Base-by-base conservation (phyloP, 2,113 vertebrate genomes). In the Ivindomyrus marchei region DNA sequence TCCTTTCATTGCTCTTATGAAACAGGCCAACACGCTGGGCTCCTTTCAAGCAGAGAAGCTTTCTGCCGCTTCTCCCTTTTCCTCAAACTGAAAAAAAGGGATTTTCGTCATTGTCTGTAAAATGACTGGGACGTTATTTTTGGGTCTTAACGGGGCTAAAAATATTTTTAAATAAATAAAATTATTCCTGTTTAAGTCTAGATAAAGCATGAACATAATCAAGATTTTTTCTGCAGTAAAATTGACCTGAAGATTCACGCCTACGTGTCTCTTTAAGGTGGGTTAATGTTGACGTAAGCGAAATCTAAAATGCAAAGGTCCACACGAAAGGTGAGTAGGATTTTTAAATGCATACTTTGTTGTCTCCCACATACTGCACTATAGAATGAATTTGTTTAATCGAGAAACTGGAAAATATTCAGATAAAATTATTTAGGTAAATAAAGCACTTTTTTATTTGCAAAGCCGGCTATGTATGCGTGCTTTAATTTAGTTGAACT, bases 401-500 rank as follows among this genome's bases (percentile, higher is more conserved):
- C 4, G 31, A 80, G 39, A 80, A 39, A 39, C 56, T 88, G 36
- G 8, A 53, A 24, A 62, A 39, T 62, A 88, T 45, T 45, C 53
- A 19, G 13, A 88, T 88, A 11, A 39, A 46, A 88, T 58, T 15
- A 39, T 89, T 45, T 80, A 80, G 11, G 15, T 52, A 39, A 47
- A n/a, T 24, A 39, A 88, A 13, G 19, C 31, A 80, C 31, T 80
- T 47, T 47, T 89, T 42, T 24, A 85, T 85, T 47, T 9, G 83
- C 46, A 24, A 47, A 52, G 39, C 17, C 31, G 36, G 36, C 4
- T n/a, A 84, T 45, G 74, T 84, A 85, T 47, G 24, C 24, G 11
- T 53, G 19, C 50, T 62, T 24, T 83, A 31, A 39, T 89, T 53
- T 90, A 77, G 58, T 90, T 9, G 85, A 92, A 80, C 88, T 36